Conservation (phyloP, 2,888 invertebrate genomes). For the Stenichneumon culpator region DNA sequence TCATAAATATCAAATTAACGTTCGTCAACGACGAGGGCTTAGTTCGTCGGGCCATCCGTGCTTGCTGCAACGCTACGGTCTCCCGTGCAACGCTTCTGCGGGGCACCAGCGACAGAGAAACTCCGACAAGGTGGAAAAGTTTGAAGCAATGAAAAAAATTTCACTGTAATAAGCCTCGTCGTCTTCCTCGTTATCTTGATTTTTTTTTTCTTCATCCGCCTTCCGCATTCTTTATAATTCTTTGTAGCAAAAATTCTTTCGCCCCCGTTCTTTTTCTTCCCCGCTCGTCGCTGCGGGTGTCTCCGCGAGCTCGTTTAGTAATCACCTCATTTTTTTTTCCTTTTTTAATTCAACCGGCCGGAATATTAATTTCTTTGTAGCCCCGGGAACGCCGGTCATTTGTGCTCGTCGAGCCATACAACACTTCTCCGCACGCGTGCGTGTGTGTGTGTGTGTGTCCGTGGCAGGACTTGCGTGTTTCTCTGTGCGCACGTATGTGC, state of each 20-base stretch:
- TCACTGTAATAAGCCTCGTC: conserved; percentile 40
- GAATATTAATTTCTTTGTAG: conserved; percentile 60
- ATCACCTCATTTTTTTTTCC: conserved; percentile 41
- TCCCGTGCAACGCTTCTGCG: not conserved
- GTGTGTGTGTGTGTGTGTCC: not conserved
- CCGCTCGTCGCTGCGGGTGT: conserved; percentile 12
- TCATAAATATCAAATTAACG: conserved; percentile 21
- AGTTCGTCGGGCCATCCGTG: not conserved
- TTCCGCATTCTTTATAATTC: conserved; percentile 11
- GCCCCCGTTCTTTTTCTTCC: not conserved
- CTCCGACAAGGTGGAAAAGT: no score
- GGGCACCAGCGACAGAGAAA: no score
- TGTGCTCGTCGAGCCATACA: conserved; percentile 12
- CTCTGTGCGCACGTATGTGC: not conserved
- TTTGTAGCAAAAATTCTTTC: conserved; percentile 22
- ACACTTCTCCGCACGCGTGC: no score
- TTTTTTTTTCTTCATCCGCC: not conserved
- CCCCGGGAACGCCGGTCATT: conserved; percentile 21
- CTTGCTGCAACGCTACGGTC: not conserved
- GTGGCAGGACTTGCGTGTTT: not conserved
- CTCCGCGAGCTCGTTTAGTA: conserved; percentile 47
- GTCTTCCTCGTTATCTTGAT: conserved; percentile 11
- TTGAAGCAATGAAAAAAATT: not conserved
- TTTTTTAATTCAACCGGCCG: conserved; percentile 44
- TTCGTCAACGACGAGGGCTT: conserved; percentile 1